phyloP scores from a whole-genome alignment of 2,113 vertebrate species.

The Tachuris rubrigastra region DNA sequence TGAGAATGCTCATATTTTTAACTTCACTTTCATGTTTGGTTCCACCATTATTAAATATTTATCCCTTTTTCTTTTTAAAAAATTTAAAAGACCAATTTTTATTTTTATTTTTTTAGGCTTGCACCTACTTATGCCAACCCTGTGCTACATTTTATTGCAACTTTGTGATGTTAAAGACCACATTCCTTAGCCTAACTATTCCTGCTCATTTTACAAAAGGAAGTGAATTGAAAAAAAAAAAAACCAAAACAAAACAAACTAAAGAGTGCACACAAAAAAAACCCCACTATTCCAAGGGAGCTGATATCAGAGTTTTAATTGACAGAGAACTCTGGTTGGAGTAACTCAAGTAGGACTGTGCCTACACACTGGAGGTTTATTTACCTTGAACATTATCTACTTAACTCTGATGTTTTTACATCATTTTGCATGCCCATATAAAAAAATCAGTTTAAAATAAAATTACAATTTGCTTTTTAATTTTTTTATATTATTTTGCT shows the following conservation, averaged over 20 bases:
- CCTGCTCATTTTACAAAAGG: not conserved
- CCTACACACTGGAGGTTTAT: not conserved
- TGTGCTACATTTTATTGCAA: not conserved
- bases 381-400: not conserved
- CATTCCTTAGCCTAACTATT: not conserved
- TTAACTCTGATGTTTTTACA: not conserved
- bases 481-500: not conserved
- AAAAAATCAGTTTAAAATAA: constrained; percentile 35
- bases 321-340: not conserved
- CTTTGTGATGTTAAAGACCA: not conserved
- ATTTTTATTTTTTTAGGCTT: not conserved
- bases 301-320: not conserved
- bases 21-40: not conserved
- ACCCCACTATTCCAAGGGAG: not conserved
- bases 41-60: not conserved
- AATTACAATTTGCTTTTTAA: not conserved
- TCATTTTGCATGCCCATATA: constrained; percentile 34
- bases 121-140: not conserved
- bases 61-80: not conserved
- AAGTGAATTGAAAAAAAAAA: not conserved
- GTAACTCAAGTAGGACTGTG: not conserved
- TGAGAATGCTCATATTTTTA: not conserved
- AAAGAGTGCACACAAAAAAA: not conserved
- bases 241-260: not conserved
- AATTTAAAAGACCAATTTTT: not conserved